These are phyloP conservation scores for Haplotaxodon microlepis DNA, from an alignment of 2,113 vertebrate genomes.

Conservation along the genomic window DNA sequence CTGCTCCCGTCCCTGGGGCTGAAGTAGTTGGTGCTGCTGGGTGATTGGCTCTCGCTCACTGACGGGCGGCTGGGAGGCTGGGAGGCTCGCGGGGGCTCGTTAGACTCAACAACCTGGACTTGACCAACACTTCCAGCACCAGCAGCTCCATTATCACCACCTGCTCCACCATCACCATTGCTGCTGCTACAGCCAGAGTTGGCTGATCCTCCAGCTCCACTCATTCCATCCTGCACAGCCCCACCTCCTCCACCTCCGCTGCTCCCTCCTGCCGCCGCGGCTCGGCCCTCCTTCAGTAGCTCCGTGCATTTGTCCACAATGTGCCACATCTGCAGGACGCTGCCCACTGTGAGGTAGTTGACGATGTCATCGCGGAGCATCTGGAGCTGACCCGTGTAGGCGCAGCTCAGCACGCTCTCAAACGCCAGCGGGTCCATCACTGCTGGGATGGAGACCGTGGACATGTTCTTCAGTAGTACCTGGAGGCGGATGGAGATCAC, in stretches of 20 bases:
- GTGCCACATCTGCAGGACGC: conserved; percentile 96
- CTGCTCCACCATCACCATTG: neutral
- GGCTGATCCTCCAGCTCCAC: neutral
- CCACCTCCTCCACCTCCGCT: neutral
- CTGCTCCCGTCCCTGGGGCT: conserved; percentile 76
- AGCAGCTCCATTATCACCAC: conserved; percentile 31
- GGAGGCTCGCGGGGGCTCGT: conserved; percentile 37
- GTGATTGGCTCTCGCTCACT: conserved; percentile 82
- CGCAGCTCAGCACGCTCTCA: conserved; percentile 84
- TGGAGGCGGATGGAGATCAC: conserved; percentile 19
- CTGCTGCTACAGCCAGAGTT: conserved; percentile 51
- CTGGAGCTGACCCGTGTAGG: conserved; percentile 84
- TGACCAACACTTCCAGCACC: neutral
- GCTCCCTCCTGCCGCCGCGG: neutral
- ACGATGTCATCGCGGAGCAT: conserved; percentile 87
- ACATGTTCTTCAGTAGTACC: conserved; percentile 89
- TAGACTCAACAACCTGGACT: neutral
- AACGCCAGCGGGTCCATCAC: conserved; percentile 89
- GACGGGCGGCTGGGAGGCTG: conserved; percentile 63
- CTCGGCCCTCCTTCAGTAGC: conserved; percentile 76
- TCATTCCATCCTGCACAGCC: neutral
- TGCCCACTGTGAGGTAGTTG: conserved; percentile 90
- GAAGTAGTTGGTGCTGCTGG: conserved; percentile 90
- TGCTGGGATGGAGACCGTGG: conserved; percentile 80
- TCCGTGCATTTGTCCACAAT: conserved; percentile 94